phyloP scores from a whole-genome alignment of 2,113 vertebrate species.

The Misgurnus mizolepis region DNA sequence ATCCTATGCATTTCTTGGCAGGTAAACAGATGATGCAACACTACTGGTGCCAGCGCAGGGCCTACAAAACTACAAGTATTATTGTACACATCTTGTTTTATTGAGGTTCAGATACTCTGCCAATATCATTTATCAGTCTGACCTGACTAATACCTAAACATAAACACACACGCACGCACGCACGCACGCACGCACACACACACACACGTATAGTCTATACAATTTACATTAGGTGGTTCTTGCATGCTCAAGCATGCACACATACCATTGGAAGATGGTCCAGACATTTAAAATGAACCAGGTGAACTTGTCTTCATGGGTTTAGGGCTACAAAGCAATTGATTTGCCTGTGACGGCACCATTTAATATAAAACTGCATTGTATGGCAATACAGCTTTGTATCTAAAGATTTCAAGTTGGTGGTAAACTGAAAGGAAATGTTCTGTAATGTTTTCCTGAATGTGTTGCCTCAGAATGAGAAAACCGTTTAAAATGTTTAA shows the following conservation, averaged over 20 bases:
- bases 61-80: background rate
- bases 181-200: background rate
- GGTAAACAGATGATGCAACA: background rate
- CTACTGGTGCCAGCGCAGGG: background rate
- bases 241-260: constrained; percentile 36
- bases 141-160: background rate
- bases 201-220: background rate
- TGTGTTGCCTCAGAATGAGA: background rate
- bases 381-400: background rate
- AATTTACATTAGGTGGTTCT: background rate
- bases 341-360: background rate
- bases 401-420: no score
- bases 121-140: constrained; percentile 1
- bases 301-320: constrained; percentile 23
- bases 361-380: background rate
- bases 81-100: background rate
- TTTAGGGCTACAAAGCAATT: background rate
- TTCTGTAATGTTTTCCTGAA: constrained; percentile 7
- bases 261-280: constrained; percentile 40
- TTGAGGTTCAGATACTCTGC: background rate
- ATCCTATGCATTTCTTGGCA: constrained; percentile 7
- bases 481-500: background rate
- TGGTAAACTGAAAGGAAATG: background rate
- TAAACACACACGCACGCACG: constrained; percentile 10
- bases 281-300: constrained; percentile 31